A percentile compares a stretch with the other conserved stretches of the same genome.
These are phyloP conservation scores for Dreissena polymorpha DNA, from an alignment of 1,140 invertebrate genomes.

Conservation along the genomic window DNA sequence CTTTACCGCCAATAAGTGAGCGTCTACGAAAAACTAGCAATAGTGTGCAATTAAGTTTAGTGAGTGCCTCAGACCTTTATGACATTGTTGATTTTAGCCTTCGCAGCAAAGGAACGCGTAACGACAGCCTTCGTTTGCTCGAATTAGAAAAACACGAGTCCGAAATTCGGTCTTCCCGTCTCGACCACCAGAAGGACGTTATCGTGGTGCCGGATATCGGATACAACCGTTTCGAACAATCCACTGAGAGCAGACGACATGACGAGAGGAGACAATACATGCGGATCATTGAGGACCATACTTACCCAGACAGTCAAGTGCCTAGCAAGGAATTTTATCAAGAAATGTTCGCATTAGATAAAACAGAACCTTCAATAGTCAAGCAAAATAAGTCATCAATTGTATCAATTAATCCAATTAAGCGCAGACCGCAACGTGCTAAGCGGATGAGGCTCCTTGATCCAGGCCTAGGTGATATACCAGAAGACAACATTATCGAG, in stretches of 20 bases:
- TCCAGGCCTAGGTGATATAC: constrained; percentile 35
- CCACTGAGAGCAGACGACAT: background rate
- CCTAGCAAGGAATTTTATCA: constrained; percentile 30
- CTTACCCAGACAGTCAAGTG: background rate
- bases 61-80: constrained; percentile 51
- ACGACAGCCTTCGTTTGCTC: constrained; percentile 34
- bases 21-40: constrained; percentile 24
- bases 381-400: background rate
- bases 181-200: background rate
- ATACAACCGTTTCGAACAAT: constrained; percentile 33
- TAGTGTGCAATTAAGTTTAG: constrained; percentile 42
- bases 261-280: background rate
- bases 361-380: background rate
- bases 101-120: constrained; percentile 39
- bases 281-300: background rate
- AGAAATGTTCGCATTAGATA: constrained; percentile 35
- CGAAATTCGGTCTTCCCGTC: no score
- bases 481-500: constrained; percentile 45
- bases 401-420: constrained; percentile 19
- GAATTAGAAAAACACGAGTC: constrained; percentile 26
- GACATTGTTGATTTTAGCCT: constrained; percentile 52
- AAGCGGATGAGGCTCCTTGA: constrained; percentile 44
- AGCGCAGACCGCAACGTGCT: constrained; percentile 21
- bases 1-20: constrained; percentile 27
- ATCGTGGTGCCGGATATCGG: background rate